These are phyloP conservation scores for Diacarnus erythraeanus DNA, from an alignment of 37 sponge, comb jelly and placozoan species.

Conservation along the genomic window DNA sequence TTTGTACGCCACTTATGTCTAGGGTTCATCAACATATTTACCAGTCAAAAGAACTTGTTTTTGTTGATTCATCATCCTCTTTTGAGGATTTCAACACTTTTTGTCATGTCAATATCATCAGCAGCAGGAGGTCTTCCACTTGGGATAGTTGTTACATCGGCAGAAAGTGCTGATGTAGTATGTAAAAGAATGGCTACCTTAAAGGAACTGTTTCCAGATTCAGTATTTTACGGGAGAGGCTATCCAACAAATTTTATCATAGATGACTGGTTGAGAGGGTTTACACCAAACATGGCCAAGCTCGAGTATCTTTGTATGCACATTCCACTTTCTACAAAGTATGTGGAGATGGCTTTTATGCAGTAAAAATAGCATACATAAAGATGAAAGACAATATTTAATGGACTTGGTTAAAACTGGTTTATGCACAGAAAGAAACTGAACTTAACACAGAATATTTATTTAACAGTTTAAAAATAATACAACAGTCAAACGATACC, in stretches of 20 bases:
- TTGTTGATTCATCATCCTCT: conserved; percentile 4
- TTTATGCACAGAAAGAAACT: neutral
- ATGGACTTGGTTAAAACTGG: neutral
- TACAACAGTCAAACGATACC: neutral
- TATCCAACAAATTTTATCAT: neutral
- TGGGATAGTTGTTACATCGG: conserved; percentile 9
- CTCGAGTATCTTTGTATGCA: conserved; percentile 9
- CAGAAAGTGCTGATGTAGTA: neutral
- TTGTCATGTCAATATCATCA: neutral
- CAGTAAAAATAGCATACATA: conserved; percentile 4
- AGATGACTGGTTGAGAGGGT: conserved; percentile 8
- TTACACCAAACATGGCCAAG: conserved; percentile 14
- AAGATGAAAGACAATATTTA: neutral
- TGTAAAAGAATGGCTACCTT: neutral
- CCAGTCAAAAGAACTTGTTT: neutral
- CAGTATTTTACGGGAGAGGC: neutral
- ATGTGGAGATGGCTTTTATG: conserved; percentile 40
- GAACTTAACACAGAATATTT: neutral
- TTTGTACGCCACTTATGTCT: neutral
- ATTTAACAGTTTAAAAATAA: neutral
- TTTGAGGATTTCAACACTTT: conserved; percentile 2
- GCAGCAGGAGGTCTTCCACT: conserved; percentile 8
- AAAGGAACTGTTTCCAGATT: neutral
- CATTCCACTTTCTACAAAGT: conserved; percentile 40
- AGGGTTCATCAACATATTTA: neutral